Percentiles rank a stretch among this genome's conserved stretches.
These are phyloP conservation scores for Hemibagrus wyckioides DNA, from an alignment of 2,113 vertebrate genomes.

Conservation along the genomic window DNA sequence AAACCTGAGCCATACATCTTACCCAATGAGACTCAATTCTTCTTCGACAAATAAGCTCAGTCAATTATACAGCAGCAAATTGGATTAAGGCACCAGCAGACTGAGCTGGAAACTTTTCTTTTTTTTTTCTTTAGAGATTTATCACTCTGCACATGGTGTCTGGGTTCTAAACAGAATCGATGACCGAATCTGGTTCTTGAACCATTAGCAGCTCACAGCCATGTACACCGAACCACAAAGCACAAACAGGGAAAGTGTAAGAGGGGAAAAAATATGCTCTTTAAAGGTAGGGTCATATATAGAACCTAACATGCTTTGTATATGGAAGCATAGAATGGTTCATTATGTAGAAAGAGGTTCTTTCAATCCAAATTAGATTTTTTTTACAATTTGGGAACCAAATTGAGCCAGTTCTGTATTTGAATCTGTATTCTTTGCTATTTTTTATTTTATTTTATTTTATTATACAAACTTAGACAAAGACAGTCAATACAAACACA, in stretches of 20 bases:
- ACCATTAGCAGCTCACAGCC: neutral
- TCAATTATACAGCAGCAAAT: slow-evolving; percentile 18
- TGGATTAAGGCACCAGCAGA: neutral
- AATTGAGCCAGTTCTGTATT: no score
- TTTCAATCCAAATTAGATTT: no score
- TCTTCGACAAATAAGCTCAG: slow-evolving; percentile 12
- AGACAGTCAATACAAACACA: no score
- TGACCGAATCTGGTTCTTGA: neutral
- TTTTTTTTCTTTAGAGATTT: slow-evolving; percentile 2
- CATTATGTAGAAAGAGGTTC: no score
- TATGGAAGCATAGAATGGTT: no score
- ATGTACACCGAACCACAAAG: neutral
- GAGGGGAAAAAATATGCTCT: neutral
- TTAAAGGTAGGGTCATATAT: no score
- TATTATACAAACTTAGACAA: no score
- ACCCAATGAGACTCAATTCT: slow-evolving; percentile 7
- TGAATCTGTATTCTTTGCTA: no score
- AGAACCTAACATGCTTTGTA: no score
- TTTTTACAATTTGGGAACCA: no score
- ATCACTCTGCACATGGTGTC: neutral
- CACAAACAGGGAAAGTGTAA: neutral
- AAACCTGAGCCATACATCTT: neutral
- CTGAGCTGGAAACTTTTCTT: neutral
- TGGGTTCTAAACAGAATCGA: slow-evolving; percentile 4
- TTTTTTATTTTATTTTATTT: no score